Percentiles rank a stretch among this genome's conserved stretches.
Evolutionary conservation across 2,888 invertebrate species (phyloP).

Genomic region (Agonum fuliginosum): DNA sequence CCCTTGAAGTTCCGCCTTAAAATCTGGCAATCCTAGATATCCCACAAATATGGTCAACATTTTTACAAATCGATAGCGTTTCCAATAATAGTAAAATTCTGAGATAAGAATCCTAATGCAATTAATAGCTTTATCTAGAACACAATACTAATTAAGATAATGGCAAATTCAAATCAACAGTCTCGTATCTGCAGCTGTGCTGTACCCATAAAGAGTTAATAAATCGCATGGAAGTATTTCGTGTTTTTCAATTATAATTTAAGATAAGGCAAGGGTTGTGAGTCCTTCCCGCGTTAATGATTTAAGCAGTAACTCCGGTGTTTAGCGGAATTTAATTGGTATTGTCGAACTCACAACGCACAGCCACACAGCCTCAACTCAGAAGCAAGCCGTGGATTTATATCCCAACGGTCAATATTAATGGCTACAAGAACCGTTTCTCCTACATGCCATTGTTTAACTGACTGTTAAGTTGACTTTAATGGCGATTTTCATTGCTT

Average conservation of each 20-base stretch:
- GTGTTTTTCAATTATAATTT: background rate
- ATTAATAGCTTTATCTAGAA: no score
- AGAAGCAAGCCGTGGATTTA: slow-evolving; percentile 51
- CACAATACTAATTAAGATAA: no score
- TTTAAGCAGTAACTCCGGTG: slow-evolving; percentile 66
- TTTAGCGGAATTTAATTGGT: slow-evolving; percentile 69
- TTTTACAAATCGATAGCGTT: no score
- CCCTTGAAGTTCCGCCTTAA: no score
- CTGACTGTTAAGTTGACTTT: slow-evolving; percentile 59
- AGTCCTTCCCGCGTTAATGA: slow-evolving; percentile 62
- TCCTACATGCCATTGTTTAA: slow-evolving; percentile 58
- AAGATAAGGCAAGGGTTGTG: background rate
- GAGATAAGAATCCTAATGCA: no score
- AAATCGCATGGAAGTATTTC: background rate
- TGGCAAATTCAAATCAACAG: no score
- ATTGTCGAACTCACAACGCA: slow-evolving; percentile 64
- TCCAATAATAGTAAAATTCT: no score
- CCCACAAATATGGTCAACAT: no score
- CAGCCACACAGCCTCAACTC: slow-evolving; percentile 24
- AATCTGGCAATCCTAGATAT: no score
- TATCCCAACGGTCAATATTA: slow-evolving; percentile 50
- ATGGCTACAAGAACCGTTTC: slow-evolving; percentile 57
- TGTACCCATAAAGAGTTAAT: background rate
- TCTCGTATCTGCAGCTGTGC: no score
- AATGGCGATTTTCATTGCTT: slow-evolving; percentile 59